Percentiles rank a stretch among this genome's conserved stretches.
phyloP scores from a whole-genome alignment of 1,140 invertebrate genomes.

The Drosophila dunni region DNA sequence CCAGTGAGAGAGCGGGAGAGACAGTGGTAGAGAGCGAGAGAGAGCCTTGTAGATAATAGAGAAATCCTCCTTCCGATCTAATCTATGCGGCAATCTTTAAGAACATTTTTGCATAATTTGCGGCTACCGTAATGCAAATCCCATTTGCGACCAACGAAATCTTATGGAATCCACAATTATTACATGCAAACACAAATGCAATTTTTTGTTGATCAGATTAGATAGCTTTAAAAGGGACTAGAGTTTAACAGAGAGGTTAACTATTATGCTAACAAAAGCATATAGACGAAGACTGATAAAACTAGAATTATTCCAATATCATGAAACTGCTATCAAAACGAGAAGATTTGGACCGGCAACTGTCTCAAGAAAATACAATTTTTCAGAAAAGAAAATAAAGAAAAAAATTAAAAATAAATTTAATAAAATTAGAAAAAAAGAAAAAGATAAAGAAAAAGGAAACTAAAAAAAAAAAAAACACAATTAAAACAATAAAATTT shows the following conservation, averaged over 20 bases:
- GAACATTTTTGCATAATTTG: slow-evolving; percentile 76
- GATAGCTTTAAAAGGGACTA: slow-evolving; percentile 1
- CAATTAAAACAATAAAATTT: too few species aligned
- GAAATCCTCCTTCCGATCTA: slow-evolving; percentile 20
- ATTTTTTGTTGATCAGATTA: neutral
- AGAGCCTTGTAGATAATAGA: too few species aligned
- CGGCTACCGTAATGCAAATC: slow-evolving; percentile 64
- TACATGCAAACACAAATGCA: slow-evolving; percentile 13
- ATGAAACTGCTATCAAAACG: too few species aligned
- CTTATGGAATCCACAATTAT: slow-evolving; percentile 25
- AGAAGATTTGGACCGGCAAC: too few species aligned
- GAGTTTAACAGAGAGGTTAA: slow-evolving; percentile 15
- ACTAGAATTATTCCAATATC: too few species aligned
- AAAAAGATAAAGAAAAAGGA: too few species aligned
- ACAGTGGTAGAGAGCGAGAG: neutral
- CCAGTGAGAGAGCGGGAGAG: neutral
- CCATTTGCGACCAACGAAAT: slow-evolving; percentile 43
- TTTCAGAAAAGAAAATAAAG: too few species aligned
- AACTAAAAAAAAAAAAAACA: too few species aligned
- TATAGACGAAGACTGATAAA: neutral
- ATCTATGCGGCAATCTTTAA: slow-evolving; percentile 74
- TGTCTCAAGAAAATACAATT: too few species aligned
- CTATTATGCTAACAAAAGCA: slow-evolving; percentile 15
- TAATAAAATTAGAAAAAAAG: too few species aligned
- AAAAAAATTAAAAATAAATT: too few species aligned